Percentiles rank a stretch among this genome's conserved stretches.
Evolutionary conservation across 2,113 vertebrate genomes (phyloP).

Genomic region (Xiphophorus couchianus): DNA sequence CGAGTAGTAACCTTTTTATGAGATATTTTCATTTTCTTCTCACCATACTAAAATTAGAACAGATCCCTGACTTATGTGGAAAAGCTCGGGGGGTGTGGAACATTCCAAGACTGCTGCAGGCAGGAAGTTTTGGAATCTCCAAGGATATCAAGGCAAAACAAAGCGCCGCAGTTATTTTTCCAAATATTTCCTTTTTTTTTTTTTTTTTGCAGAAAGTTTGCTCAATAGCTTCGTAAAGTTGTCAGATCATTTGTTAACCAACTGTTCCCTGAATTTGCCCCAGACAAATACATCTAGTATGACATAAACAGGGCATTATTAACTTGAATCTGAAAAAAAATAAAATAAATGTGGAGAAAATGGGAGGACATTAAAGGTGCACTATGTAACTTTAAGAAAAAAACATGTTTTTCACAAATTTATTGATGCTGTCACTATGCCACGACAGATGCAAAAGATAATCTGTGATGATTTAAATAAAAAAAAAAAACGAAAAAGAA

Average conservation of each 20-base stretch:
- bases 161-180: slow-evolving; percentile 68
- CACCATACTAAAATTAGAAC: slow-evolving; percentile 67
- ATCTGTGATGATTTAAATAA: too few species aligned
- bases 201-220: slow-evolving; percentile 47
- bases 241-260: slow-evolving; percentile 42
- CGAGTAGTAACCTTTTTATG: slow-evolving; percentile 19
- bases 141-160: slow-evolving; percentile 81
- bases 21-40: slow-evolving; percentile 47
- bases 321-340: background rate
- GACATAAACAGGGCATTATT: background rate
- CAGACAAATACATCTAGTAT: slow-evolving; percentile 4
- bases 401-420: too few species aligned
- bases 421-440: too few species aligned
- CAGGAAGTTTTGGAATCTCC: slow-evolving; percentile 83
- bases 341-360: background rate
- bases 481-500: too few species aligned
- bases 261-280: slow-evolving; percentile 27
- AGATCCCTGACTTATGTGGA: slow-evolving; percentile 77
- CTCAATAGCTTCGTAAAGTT: slow-evolving; percentile 35
- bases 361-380: slow-evolving; percentile 5
- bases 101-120: slow-evolving; percentile 74
- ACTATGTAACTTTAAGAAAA: background rate
- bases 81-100: slow-evolving; percentile 69
- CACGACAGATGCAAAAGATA: too few species aligned
- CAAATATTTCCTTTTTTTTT: slow-evolving; percentile 55